Conservation (phyloP, 2,797 vertebrate species). For the Tenualosa thibaudeaui region DNA sequence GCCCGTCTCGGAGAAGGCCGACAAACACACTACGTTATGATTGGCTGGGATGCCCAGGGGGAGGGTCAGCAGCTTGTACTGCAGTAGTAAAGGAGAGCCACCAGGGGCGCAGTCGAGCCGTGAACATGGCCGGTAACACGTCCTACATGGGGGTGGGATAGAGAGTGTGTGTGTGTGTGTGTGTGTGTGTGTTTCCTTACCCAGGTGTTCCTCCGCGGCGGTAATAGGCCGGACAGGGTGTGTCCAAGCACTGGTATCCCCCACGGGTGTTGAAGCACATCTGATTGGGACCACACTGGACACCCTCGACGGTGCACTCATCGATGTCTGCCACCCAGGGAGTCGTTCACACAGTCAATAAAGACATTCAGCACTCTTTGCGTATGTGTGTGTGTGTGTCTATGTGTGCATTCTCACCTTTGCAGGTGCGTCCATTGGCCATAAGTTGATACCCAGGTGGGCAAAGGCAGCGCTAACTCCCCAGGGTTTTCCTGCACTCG, state of each 20-base stretch:
- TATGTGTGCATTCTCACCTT: conserved; percentile 71
- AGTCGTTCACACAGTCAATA: too few species aligned
- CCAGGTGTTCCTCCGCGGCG: conserved; percentile 79
- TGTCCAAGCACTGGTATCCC: conserved; percentile 85
- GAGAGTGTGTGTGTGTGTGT: not conserved
- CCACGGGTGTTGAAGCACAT: conserved; percentile 94
- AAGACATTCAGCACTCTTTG: too few species aligned
- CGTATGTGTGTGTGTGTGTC: conserved; percentile 47
- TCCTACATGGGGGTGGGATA: conserved; percentile 51
- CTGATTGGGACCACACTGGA: conserved; percentile 80
- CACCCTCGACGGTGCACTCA: conserved; percentile 79
- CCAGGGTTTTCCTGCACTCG: conserved; percentile 83
- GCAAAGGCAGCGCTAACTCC: conserved; percentile 87
- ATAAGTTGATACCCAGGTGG: conserved; percentile 85
- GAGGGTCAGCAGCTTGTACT: conserved; percentile 86
- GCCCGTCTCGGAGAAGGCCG: conserved; percentile 78
- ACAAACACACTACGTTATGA: conserved; percentile 84
- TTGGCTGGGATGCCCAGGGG: conserved; percentile 83
- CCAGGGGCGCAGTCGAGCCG: conserved; percentile 72
- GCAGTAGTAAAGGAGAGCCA: conserved; percentile 75
- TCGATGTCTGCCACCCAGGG: conserved; percentile 77
- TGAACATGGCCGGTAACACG: conserved; percentile 81
- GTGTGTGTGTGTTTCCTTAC: conserved; percentile 68
- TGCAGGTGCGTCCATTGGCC: conserved; percentile 83
- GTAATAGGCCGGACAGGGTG: conserved; percentile 82